Conservation (phyloP, 2,888 invertebrate species). For the Anthrax anthrax region DNA sequence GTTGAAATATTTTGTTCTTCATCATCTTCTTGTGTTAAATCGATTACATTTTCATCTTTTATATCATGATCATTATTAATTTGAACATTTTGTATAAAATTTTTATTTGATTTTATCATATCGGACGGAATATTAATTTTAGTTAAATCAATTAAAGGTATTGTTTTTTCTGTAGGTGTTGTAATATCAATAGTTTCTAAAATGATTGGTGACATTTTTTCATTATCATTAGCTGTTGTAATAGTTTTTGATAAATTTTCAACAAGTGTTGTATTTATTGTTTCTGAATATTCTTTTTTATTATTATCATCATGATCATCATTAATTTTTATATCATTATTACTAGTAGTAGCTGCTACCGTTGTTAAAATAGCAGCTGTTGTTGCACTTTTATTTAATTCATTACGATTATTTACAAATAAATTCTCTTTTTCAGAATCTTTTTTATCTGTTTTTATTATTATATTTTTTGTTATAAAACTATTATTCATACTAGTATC, state of each 20-base stretch:
- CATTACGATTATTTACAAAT: slow-evolving; percentile 31
- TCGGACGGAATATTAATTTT: slow-evolving; percentile 22
- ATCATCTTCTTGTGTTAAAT: slow-evolving; percentile 7
- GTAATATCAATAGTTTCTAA: slow-evolving; percentile 32
- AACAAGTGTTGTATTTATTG: slow-evolving; percentile 26
- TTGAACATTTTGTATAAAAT: slow-evolving; percentile 17
- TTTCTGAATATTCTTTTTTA: slow-evolving; percentile 24
- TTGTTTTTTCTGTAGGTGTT: slow-evolving; percentile 28
- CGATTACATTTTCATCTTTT: slow-evolving; percentile 7
- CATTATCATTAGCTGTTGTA: slow-evolving; percentile 15
- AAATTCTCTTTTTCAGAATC: slow-evolving; percentile 31
- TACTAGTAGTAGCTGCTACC: not conserved
- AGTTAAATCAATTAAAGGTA: slow-evolving; percentile 25
- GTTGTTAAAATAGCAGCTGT: not conserved
- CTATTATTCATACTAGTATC: not conserved
- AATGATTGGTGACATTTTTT: slow-evolving; percentile 17
- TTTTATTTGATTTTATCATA: slow-evolving; percentile 17
- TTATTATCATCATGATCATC: not conserved
- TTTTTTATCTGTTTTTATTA: slow-evolving; percentile 22
- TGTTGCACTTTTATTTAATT: slow-evolving; percentile 22
- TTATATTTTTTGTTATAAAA: not conserved
- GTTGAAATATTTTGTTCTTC: not conserved
- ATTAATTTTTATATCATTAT: not conserved
- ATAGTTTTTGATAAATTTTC: slow-evolving; percentile 18
- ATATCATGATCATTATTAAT: not conserved